Evolutionary conservation across 1,140 invertebrate genomes (phyloP), one percentile per base, ranked within the genome.

Genomic region (Monomorium pharaonis): DNA sequence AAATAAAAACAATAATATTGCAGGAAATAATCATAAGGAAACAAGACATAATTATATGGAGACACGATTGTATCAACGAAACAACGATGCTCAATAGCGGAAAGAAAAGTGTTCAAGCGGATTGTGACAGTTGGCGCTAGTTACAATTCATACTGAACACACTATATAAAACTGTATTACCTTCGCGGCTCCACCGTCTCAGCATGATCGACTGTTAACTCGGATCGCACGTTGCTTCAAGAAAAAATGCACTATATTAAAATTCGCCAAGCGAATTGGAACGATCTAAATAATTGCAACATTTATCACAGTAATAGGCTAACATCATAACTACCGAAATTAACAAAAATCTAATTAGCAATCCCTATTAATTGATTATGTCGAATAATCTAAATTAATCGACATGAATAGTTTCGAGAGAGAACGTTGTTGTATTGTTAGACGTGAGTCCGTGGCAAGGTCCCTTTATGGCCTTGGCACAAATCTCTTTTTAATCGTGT

Each of bases 131-230:
- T 24, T 86, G 84, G 87, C 91, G 88, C 85, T 83, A 92, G 78
- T 88, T 92, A 86, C 90, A 78, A 76, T 33, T 49, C 27, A 54
- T 49, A 67, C 7, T 12, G 69, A 87, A 56, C 69, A 56, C 14
- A 86, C 83, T 18, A 86, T 72, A 88, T 75, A 83, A 24, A 77
- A 84, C 92, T 93, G 86, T 67, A 92, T 95, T 95, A 95, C 94
- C 94, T 95, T 92, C 94, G 93, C 86, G 92, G 92, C 77, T 94
- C 93, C 91, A 92, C 84, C 89, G 89, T 88, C 87, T 94, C 93
- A 87, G 47, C 60, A 30, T 83, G 80, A 86, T 89, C 87, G 87
- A 94, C 92, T 58, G 92, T 94, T 93, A 95, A 94, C 92, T 94
- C 92, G 89, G 85, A 91, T 89, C 88, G 89, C 90, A 89, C 21